Evolutionary conservation across 2,888 invertebrate genomes (phyloP).

Genomic region (Doris montereyensis): DNA sequence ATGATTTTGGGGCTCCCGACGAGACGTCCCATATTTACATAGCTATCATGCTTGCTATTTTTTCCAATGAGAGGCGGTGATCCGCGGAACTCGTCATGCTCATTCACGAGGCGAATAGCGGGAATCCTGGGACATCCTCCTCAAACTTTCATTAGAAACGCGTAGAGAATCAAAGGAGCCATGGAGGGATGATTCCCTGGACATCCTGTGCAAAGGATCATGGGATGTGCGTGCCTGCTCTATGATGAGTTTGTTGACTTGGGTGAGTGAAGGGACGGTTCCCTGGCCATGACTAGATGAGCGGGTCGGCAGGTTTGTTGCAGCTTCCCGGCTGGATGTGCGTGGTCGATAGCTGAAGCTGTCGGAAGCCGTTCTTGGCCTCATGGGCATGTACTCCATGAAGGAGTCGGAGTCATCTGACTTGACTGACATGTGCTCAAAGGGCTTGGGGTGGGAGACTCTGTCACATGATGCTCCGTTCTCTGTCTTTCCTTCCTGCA

Average conservation of each 20-base stretch:
- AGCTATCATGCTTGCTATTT: conserved; percentile 48
- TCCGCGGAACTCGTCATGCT: conserved; percentile 59
- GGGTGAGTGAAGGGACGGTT: conserved; percentile 51
- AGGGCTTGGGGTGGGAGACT: conserved; percentile 50
- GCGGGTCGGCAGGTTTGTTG: conserved; percentile 54
- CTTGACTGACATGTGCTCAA: conserved; percentile 57
- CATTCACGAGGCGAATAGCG: conserved; percentile 47
- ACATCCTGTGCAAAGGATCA: conserved; percentile 53
- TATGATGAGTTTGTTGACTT: conserved; percentile 40
- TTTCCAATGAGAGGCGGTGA: conserved; percentile 44
- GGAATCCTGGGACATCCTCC: conserved; percentile 50
- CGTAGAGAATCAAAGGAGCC: conserved; percentile 56
- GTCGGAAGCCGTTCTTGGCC: conserved; percentile 65
- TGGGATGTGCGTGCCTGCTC: conserved; percentile 53
- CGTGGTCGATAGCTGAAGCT: conserved; percentile 64
- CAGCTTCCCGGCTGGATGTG: conserved; percentile 64
- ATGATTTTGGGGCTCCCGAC: conserved; percentile 44
- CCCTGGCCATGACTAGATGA: conserved; percentile 67
- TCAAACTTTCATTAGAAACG: conserved; percentile 61
- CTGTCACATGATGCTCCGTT: too few species aligned
- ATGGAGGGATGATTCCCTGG: conserved; percentile 57
- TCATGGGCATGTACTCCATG: conserved; percentile 69
- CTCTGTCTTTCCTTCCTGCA: conserved; percentile 36
- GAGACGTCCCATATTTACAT: conserved; percentile 59
- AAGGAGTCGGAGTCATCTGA: conserved; percentile 67